phyloP scores from a whole-genome alignment of 2,113 vertebrate genomes.

The Sturnus vulgaris region DNA sequence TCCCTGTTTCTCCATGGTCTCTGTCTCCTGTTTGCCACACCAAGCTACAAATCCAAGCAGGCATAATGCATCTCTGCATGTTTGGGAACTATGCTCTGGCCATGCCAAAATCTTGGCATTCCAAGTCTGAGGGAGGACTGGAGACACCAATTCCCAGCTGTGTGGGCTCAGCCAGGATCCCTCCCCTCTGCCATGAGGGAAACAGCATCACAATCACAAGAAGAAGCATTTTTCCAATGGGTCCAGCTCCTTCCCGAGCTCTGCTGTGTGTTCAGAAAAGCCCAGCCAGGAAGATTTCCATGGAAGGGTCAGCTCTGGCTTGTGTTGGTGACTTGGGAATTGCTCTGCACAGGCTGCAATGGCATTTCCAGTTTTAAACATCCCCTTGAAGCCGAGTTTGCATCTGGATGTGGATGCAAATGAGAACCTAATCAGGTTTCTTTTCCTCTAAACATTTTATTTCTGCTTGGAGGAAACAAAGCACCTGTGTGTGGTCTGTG shows the following conservation, averaged over 20 bases:
- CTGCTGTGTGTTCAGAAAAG: not conserved
- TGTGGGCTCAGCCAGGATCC: not conserved
- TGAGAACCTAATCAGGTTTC: not conserved
- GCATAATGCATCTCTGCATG: accelerated
- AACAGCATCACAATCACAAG: accelerated
- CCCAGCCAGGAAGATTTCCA: not conserved
- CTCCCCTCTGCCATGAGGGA: not conserved
- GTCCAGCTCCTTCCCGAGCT: not conserved
- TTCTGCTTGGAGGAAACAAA: not conserved
- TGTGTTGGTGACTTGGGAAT: not conserved
- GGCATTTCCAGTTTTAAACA: not conserved
- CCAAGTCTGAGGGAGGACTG: not conserved
- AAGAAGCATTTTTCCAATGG: not conserved
- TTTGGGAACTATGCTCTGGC: not conserved
- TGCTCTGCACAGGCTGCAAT: not conserved
- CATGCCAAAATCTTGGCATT: not conserved
- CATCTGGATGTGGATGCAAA: not conserved
- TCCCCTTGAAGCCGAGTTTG: not conserved
- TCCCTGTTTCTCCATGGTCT: not conserved
- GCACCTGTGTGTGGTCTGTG: not conserved
- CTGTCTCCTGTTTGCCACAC: not conserved
- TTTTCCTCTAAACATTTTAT: not conserved
- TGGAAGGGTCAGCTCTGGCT: not conserved
- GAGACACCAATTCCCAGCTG: not conserved
- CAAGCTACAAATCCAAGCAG: not conserved